A percentile compares a stretch with the other conserved stretches of the same genome.
phyloP scores from a whole-genome alignment of 1,140 invertebrate genomes.

The Drosophila truncata region DNA sequence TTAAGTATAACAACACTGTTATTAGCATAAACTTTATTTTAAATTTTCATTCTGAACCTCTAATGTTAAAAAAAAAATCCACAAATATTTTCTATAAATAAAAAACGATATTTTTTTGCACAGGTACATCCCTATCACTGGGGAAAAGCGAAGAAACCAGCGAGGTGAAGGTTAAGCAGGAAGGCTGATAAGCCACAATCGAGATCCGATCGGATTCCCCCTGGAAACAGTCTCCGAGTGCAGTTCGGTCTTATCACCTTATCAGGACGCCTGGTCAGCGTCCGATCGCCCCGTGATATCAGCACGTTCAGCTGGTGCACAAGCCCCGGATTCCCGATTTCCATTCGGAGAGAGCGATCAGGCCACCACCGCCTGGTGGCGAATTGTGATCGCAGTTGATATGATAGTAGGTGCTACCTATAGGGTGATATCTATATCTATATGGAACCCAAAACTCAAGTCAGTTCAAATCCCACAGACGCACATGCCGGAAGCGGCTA shows the following conservation, averaged over 20 bases:
- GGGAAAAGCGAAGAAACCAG: background rate
- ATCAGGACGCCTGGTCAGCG: conserved; percentile 32
- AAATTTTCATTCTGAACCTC: background rate
- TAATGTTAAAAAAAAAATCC: background rate
- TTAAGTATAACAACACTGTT: too few relatives aligned
- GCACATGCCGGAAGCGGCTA: conserved; percentile 19
- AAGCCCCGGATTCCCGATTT: conserved; percentile 16
- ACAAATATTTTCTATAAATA: background rate
- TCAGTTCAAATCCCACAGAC: conserved; percentile 3
- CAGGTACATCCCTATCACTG: background rate
- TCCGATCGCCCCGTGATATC: conserved; percentile 31
- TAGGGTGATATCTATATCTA: conserved; percentile 10
- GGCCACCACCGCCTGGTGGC: conserved; percentile 10
- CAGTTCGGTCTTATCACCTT: conserved; percentile 27
- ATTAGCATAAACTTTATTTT: background rate
- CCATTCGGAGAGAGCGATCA: conserved; percentile 7
- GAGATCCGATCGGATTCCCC: conserved; percentile 28
- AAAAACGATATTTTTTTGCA: too few relatives aligned
- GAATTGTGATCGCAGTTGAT: conserved; percentile 15
- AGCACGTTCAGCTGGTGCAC: conserved; percentile 13
- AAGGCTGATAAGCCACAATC: conserved; percentile 25
- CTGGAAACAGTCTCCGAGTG: conserved; percentile 47
- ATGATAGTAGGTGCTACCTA: conserved; percentile 6
- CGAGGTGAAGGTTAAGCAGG: conserved; percentile 16
- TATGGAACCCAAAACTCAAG: background rate